phyloP scores from a whole-genome alignment of 2,888 invertebrate genomes.

The Phorcus lineatus region DNA sequence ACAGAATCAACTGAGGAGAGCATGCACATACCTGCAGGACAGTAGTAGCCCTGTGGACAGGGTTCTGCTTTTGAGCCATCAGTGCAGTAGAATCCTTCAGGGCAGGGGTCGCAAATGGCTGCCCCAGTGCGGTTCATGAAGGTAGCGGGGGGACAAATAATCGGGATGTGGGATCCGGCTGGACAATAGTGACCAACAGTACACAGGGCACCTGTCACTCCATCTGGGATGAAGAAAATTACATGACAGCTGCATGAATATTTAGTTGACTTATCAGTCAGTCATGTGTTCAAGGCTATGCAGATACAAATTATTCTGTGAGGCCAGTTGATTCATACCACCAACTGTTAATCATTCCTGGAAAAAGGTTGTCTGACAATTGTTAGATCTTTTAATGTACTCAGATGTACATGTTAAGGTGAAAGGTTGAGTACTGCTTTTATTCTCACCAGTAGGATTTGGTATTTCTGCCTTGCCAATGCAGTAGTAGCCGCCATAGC shows the following conservation, averaged over 20 bases:
- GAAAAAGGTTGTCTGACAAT: no score
- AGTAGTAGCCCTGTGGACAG: slow-evolving; percentile 71
- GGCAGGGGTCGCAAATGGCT: slow-evolving; percentile 62
- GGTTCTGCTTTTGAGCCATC: slow-evolving; percentile 62
- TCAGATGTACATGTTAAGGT: no score
- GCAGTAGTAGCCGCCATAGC: slow-evolving; percentile 70
- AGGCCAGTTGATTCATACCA: no score
- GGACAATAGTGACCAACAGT: slow-evolving; percentile 69
- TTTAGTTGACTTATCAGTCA: no score
- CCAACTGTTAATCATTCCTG: no score
- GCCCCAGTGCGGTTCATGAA: slow-evolving; percentile 70
- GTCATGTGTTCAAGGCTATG: no score
- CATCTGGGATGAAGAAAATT: slow-evolving; percentile 53
- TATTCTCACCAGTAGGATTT: slow-evolving; percentile 67
- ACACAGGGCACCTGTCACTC: slow-evolving; percentile 68
- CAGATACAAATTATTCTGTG: no score
- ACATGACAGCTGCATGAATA: no score
- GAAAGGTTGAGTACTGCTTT: no score
- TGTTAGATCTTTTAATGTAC: no score
- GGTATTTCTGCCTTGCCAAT: slow-evolving; percentile 55
- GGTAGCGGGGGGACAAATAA: slow-evolving; percentile 59
- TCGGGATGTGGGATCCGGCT: slow-evolving; percentile 48
- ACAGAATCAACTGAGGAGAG: neutral
- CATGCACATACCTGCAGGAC: slow-evolving; percentile 38
- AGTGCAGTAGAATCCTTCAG: slow-evolving; percentile 67